Conservation (phyloP, 1,140 invertebrate genomes). For the Euura saliciscinereae region DNA sequence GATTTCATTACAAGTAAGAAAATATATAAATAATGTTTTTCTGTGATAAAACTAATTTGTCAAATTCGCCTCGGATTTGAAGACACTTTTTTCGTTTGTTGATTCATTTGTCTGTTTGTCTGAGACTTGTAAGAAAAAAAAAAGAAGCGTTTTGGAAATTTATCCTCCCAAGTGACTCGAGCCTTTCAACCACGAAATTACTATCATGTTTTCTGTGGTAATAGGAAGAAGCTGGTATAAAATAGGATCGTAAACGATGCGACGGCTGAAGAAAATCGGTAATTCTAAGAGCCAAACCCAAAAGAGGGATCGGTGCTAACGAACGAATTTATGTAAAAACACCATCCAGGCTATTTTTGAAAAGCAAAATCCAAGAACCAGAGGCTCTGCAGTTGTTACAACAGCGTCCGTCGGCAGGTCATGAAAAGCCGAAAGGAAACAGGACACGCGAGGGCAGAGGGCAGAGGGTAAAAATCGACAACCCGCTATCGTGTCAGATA, state of each 20-base stretch:
- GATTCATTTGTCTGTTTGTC: no score
- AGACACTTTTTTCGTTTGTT: no score
- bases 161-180: no score
- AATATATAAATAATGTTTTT: no score
- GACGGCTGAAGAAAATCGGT: not conserved
- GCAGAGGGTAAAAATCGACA: not conserved
- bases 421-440: conserved; percentile 7
- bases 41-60: no score
- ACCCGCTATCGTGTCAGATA: not conserved
- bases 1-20: no score
- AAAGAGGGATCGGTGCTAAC: not conserved
- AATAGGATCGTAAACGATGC: not conserved
- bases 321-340: not conserved
- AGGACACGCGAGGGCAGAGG: not conserved
- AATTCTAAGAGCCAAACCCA: not conserved
- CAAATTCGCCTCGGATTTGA: no score
- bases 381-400: conserved; percentile 8
- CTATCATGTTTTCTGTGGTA: not conserved
- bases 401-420: conserved; percentile 12
- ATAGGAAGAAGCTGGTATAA: not conserved
- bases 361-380: not conserved
- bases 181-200: not conserved
- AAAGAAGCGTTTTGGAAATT: no score
- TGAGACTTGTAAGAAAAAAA: no score
- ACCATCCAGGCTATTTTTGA: not conserved